phyloP scores from a whole-genome alignment of 2,797 vertebrate species.

The Corythornis leucogaster region DNA sequence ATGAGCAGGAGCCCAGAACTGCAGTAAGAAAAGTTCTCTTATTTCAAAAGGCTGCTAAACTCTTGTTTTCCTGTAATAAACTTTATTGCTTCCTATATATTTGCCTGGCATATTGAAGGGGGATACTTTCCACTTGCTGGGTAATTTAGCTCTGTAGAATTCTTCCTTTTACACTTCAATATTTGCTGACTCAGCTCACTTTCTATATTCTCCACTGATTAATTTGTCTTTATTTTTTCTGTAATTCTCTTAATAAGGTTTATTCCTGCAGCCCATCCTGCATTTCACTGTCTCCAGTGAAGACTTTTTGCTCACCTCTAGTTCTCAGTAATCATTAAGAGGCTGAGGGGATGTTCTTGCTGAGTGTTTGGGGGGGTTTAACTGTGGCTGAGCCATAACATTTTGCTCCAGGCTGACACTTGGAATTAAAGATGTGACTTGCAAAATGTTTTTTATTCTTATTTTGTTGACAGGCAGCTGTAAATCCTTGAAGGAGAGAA shows the following conservation, averaged over 20 bases:
- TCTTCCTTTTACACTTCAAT: background rate
- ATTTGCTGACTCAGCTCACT: background rate
- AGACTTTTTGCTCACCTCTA: background rate
- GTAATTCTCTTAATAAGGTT: background rate
- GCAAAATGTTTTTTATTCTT: background rate
- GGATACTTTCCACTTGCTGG: background rate
- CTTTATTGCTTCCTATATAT: conserved; percentile 67
- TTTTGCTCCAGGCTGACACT: conserved; percentile 40
- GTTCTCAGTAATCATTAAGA: conserved; percentile 26
- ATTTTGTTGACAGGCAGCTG: background rate
- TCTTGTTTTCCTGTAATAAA: conserved; percentile 52
- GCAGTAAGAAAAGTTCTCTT: background rate
- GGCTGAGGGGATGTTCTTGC: background rate
- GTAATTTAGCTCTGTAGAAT: background rate
- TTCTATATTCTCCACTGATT: background rate
- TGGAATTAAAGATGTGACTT: conserved; percentile 5
- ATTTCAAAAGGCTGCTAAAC: conserved; percentile 13
- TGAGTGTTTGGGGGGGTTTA: background rate
- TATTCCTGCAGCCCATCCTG: background rate
- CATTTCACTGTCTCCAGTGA: background rate
- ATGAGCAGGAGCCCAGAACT: background rate
- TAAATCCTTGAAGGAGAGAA: background rate
- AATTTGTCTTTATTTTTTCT: background rate
- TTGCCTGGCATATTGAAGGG: background rate
- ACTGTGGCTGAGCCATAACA: background rate